phyloP scores from a whole-genome alignment of 1,140 invertebrate genomes.

The Chionoecetes opilio region DNA sequence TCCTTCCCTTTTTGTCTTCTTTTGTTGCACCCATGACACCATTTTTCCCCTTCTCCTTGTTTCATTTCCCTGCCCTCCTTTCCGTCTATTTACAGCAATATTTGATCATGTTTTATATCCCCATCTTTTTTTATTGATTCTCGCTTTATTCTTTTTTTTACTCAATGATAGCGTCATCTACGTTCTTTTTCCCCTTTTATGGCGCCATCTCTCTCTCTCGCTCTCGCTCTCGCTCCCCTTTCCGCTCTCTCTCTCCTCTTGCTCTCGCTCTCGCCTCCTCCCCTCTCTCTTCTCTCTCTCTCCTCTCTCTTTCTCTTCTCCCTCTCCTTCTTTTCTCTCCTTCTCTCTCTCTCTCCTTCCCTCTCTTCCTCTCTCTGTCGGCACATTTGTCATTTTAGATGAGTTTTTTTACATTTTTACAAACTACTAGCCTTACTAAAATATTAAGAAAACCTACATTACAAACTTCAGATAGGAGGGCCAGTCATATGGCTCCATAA shows the following conservation, averaged over 20 bases:
- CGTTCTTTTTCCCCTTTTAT: not conserved
- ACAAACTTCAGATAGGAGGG: too few species aligned
- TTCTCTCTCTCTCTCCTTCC: not conserved
- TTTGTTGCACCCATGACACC: too few species aligned
- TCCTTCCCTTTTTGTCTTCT: too few species aligned
- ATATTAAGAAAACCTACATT: too few species aligned
- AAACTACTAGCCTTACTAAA: too few species aligned
- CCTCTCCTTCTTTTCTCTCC: not conserved
- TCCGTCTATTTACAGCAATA: not conserved
- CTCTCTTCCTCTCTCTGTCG: not conserved
- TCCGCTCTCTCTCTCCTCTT: not conserved
- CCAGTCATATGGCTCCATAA: too few species aligned
- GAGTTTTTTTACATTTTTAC: too few species aligned
- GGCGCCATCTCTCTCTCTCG: not conserved
- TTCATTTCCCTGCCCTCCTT: not conserved
- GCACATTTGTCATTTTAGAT: too few species aligned
- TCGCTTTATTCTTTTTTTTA: too few species aligned
- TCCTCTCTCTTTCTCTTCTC: not conserved
- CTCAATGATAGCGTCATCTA: too few species aligned
- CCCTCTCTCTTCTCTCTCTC: not conserved
- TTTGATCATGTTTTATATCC: too few species aligned
- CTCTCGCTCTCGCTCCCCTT: not conserved
- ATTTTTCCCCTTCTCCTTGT: not conserved
- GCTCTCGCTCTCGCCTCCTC: not conserved
- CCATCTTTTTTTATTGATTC: too few species aligned